These are phyloP conservation scores for Melikaiella ostensackeni DNA, from an alignment of 2,888 invertebrate species.

Conservation along the genomic window DNA sequence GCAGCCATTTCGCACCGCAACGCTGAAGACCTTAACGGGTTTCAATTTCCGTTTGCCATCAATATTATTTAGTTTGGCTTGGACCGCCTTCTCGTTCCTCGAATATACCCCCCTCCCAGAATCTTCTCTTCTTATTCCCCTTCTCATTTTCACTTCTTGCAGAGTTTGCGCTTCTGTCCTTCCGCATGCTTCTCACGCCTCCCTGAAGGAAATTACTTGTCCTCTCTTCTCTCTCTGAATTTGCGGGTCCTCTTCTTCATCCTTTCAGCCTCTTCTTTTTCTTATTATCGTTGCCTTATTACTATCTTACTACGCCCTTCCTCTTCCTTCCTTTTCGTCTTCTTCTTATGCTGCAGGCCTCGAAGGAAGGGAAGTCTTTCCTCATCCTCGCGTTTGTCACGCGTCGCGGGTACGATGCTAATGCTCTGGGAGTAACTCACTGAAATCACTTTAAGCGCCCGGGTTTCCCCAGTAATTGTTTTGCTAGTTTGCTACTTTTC, in stretches of 20 bases:
- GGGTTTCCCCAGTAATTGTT: background rate
- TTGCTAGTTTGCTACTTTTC: slow-evolving; percentile 7
- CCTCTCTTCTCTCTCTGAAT: slow-evolving; percentile 57
- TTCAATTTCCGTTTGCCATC: slow-evolving; percentile 78
- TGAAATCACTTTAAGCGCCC: background rate
- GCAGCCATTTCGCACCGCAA: slow-evolving; percentile 69
- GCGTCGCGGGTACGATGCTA: background rate
- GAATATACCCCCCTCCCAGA: slow-evolving; percentile 43
- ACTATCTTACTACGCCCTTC: background rate
- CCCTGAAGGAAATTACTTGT: slow-evolving; percentile 76
- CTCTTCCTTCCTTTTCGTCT: background rate
- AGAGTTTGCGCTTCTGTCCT: slow-evolving; percentile 56
- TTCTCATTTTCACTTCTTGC: slow-evolving; percentile 43
- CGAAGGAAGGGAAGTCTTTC: background rate
- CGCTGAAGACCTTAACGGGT: slow-evolving; percentile 74
- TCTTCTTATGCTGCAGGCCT: background rate
- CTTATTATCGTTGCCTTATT: background rate
- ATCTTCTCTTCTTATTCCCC: slow-evolving; percentile 44
- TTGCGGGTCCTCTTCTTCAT: slow-evolving; percentile 9
- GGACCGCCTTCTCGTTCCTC: slow-evolving; percentile 62
- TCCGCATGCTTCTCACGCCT: slow-evolving; percentile 75
- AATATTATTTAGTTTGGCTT: slow-evolving; percentile 78
- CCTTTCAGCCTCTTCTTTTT: background rate
- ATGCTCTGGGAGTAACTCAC: background rate
- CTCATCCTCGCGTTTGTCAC: slow-evolving; percentile 5